Evolutionary conservation across 2,888 invertebrate genomes (phyloP), one percentile per base, ranked within the genome.

Genomic region (Trisateles emortualis): DNA sequence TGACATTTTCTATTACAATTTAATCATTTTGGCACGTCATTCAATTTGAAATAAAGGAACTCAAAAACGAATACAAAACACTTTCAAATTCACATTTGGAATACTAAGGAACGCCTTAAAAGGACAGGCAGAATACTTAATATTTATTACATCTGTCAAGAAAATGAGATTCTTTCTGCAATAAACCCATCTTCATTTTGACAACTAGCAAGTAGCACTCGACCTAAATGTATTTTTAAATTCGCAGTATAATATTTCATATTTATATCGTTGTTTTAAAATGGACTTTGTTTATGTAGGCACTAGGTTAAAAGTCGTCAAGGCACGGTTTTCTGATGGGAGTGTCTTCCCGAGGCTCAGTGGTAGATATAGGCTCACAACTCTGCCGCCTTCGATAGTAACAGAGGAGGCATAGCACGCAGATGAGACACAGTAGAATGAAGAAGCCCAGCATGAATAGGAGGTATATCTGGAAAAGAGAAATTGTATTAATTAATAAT

Each of bases 371-470:
- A 0, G 68, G 14, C 5, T 65, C 67, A 35, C 69, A 13, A 4
- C 22, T 26, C 6, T 14, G 39, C 2, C 45, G 43, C 11, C 71
- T 76, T 50, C 79, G 73, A 26, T 81, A 78, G 60, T 81, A 84
- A 74, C 83, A 86, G 0, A 85, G 41, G 0, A 88, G 50, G 0
- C 81, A 58, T 1, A 83, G 2, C 0, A 81, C 62, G 53, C 88
- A 86, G 6, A 81, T 57, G 3, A 88, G 55, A 68, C 87, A 84
- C 14, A 90, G 55, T 1, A 90, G 62, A 4, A 88, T 58, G 68
- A 87, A 84, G 77, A 86, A 88, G 0, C 64, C 67, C 69, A 88
- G 62, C 90, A 90, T 90, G 64, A 90, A 89, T 19, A 88, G 70
- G 6, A 90, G 83, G 54, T 90, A 90, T 0, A 90, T 50, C 90